Conservation (phyloP, 1,140 invertebrate genomes). For the Caenorhabditis latens region DNA sequence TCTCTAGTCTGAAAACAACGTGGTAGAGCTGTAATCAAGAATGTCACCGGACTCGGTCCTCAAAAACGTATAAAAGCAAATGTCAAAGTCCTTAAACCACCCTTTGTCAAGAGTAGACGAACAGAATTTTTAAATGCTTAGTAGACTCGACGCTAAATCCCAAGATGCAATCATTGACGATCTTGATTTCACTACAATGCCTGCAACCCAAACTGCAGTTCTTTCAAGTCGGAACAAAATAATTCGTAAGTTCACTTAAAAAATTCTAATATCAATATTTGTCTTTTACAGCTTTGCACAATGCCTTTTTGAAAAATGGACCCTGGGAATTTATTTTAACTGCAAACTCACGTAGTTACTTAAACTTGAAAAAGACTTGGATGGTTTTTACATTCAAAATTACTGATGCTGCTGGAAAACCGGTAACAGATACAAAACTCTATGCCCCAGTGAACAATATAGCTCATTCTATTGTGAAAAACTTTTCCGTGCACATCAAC, state of each 20-base stretch:
- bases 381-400: background rate
- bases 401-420: background rate
- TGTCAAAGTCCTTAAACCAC: background rate
- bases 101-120: slow-evolving; percentile 8
- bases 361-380: slow-evolving; percentile 11
- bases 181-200: background rate
- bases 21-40: background rate
- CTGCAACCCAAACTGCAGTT: background rate
- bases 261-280: background rate
- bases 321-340: background rate
- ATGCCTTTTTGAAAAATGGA: slow-evolving; percentile 7
- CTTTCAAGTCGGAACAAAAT: background rate
- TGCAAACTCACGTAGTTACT: background rate
- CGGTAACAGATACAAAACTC: background rate
- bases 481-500: too few species aligned
- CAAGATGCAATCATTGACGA: slow-evolving; percentile 2
- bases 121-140: background rate
- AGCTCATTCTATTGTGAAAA: too few species aligned
- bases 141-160: slow-evolving; percentile 3
- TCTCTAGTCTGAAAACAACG: background rate
- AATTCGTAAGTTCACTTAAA: background rate
- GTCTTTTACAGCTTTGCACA: background rate
- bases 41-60: background rate
- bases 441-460: background rate
- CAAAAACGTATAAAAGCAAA: background rate